phyloP scores from a whole-genome alignment of 2,797 vertebrate species.

The Microctenopoma stevenorrisi region DNA sequence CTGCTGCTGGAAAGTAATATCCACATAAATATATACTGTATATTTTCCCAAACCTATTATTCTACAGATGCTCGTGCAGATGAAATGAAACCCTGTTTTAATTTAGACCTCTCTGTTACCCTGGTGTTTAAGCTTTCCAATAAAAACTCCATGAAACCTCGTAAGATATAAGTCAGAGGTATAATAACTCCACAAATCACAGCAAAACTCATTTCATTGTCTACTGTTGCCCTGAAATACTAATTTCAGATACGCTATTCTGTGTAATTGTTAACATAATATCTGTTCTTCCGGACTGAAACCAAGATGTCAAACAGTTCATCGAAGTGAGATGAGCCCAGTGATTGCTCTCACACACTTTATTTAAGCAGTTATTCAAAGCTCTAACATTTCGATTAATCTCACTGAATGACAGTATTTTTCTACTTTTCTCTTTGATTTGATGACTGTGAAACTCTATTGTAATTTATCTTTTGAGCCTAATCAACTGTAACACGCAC shows the following conservation, averaged over 20 bases:
- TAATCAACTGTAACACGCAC: constrained; percentile 3
- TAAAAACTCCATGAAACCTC: constrained; percentile 18
- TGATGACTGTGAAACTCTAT: constrained; percentile 4
- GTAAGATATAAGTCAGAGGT: constrained; percentile 23
- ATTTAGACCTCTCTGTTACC: constrained; percentile 33
- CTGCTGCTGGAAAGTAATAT: constrained; percentile 11
- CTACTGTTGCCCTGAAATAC: constrained; percentile 6
- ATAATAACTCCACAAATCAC: constrained; percentile 26
- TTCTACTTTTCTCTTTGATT: not conserved
- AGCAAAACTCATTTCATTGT: constrained; percentile 6
- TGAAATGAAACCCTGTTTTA: constrained; percentile 31
- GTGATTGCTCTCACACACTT: not conserved
- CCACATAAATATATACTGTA: constrained; percentile 7
- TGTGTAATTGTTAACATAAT: constrained; percentile 16
- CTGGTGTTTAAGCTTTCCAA: constrained; percentile 10
- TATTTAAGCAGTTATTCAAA: constrained; percentile 1
- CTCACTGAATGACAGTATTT: not conserved
- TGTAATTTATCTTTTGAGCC: constrained; percentile 1
- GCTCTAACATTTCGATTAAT: not conserved
- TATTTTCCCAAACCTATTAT: constrained; percentile 6
- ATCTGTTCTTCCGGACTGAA: constrained; percentile 3
- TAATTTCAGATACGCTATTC: constrained; percentile 15
- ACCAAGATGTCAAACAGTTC: not conserved
- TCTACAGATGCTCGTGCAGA: constrained; percentile 7
- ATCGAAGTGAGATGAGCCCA: not conserved